Evolutionary conservation across 2,113 vertebrate species (phyloP), one percentile per base, ranked within the genome.

Genomic region (Telmatochromis sp.): DNA sequence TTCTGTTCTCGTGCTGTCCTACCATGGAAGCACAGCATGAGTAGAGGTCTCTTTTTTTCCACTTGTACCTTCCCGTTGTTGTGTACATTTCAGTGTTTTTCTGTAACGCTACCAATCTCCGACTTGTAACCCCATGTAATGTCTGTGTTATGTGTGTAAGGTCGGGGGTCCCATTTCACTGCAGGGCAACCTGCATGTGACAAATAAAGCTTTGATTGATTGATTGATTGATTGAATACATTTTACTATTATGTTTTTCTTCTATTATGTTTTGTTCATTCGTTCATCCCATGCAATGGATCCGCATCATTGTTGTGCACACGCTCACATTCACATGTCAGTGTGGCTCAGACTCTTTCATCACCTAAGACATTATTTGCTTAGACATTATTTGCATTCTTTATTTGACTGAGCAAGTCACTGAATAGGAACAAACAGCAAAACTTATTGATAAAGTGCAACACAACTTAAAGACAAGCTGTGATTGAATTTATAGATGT

Each of bases 291-390:
- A 73, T 94, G 90, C 80, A 92, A 93, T 94, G 83, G 92, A 95
- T 95, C 87, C 13, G 87, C 92, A 95, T 93, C 40, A 93, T 92
- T 31, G 92, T 94, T 94, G 91, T 75, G 92, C 86, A 89, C 82
- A 89, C 81, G 92, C 94, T 94, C 94, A 94, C 91, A 95, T 95
- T 92, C 94, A 94, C 94, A 89, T 82, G 89, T 84, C 84, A 89
- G 70, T 70, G 89, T 83, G 79, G 31, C 78, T 87, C 73, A 63
- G 40, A 88, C 80, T 86, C 33, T 84, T 60, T 54, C 75, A 54
- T 92, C 83, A 90, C 88, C 83, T 23, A 86, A 42, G 40, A 42
- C 33, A 33, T 33, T 33, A 33, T 33, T 33, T 89, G 87, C 86
- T 91, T 88, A 65, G 54, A 87, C 65, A 90, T 89, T 89, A 84